Evolutionary conservation across 2,888 invertebrate genomes (phyloP), one percentile per base, ranked within the genome.

Genomic region (Sicus ferrugineus): DNA sequence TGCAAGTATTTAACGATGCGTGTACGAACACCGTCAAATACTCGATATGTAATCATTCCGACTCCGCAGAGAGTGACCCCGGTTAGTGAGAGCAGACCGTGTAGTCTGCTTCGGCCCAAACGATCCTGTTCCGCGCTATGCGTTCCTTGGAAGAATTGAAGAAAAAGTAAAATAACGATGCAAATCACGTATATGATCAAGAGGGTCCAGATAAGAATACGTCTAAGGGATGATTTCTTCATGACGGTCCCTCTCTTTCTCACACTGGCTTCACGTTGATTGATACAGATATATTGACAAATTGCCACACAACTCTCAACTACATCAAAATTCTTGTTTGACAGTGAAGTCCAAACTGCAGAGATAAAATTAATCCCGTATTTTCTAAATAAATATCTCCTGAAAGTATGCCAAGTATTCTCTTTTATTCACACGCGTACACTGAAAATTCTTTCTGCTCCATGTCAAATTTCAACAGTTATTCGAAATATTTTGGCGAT

Each of bases 1-100:
- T 56, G 56, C 1, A 56, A 9, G 19, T 56, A 56, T 56, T 56
- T 56, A 28, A 56, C 19, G 26, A 30, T 14, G n/a, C 56, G 56
- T 3, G 56, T 56, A 26, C 56, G 56, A 30, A 14, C 11, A 16
- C 56, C 56, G 19, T 30, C 30, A 26, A 56, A 56, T n/a, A 56
- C n/a, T 14, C 56, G 56, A 31, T 30, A 56, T 1, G n/a, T 56
- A n/a, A 4, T 56, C 31, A 56, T 56, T 28, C 56, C 56, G 16
- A 30, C 26, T n/a, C 56, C 56, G 26, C 31, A 56, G n/a, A 23
- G 30, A n/a, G 30, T 56, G 23, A 26, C 30, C 5, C 30, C 56
- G 5, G n/a, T 56, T 9, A 56, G 56, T 5, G 56, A 56, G 0
- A 56, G 3, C 28, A 26, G 26, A 23, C 56, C 56, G 30, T 56